Base-by-base conservation (phyloP, 2,888 invertebrate genomes). In the Belgica antarctica region DNA sequence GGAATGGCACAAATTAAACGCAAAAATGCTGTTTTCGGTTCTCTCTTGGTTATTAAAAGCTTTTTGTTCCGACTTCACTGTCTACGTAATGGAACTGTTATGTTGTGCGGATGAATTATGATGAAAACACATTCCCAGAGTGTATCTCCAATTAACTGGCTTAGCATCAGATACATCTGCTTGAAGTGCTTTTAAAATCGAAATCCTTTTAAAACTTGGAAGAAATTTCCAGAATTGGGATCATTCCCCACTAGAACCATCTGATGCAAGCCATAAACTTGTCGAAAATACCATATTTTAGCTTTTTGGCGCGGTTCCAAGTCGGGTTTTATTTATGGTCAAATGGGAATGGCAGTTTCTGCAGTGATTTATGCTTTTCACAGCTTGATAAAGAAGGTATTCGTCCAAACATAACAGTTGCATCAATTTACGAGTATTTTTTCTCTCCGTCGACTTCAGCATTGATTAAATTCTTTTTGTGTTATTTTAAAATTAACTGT, bases 21-120 rank as follows among this genome's bases (percentile, higher is more conserved):
- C 52, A 52, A 52, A 52, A 52, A 52, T 52, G 7, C 17, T 52
- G 4, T 41, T 3, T 12, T 31, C 31, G 31, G 10, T 47, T 2
- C 59, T 25, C 27, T 19, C 28, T 61, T 61, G 61, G 15, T 27
- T 27, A 28, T 27, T 27, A 28, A 61, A 61, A 15, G 61, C 61
- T 22, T 61, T 28, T 15, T 61, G 22, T 57, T 57, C 19, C 8
- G 57, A 25, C 12, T 25, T 28, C 4, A 19, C 24, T 57, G 8
- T 4, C 24, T 31, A n/a, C n/a, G 4, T 62, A 62, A 62, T 62
- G 62, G 62, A 62, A 31, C 10, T 62, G 28, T 62, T 62, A 62
- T 62, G 62, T 62, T 62, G 17, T 27, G 41, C 28, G 34, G 62
- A 62, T 8, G 62, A 62, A 62, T 34, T 34, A 62, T 62, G 62